A percentile compares a stretch with the other conserved stretches of the same genome.
Conservation (phyloP, 2,797 vertebrate species). For the Triplophysa bombifrons region DNA sequence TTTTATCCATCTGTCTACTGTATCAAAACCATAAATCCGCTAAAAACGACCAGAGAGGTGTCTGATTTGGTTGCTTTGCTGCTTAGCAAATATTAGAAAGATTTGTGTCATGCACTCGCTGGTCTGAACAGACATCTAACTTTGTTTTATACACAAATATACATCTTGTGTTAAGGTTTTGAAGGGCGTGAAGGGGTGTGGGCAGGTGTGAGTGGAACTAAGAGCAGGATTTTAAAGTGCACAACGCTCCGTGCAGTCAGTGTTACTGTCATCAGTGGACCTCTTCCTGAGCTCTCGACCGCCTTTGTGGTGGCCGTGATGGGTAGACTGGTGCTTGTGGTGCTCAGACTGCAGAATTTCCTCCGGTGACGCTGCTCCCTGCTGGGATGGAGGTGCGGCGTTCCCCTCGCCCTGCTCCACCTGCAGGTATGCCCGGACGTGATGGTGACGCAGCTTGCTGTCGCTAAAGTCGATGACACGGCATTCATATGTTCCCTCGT, state of each 20-base stretch:
- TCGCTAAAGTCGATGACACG: constrained; percentile 93
- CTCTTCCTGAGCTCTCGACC: constrained; percentile 89
- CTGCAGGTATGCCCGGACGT: constrained; percentile 88
- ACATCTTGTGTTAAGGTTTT: constrained; percentile 65
- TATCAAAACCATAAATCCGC: constrained; percentile 40
- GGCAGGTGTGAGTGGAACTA: constrained; percentile 46
- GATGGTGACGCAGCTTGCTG: constrained; percentile 84
- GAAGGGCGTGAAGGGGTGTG: constrained; percentile 49
- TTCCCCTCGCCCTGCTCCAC: constrained; percentile 65
- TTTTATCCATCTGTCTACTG: neutral
- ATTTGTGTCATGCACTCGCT: constrained; percentile 75
- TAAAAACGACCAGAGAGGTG: constrained; percentile 52
- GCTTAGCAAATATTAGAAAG: constrained; percentile 72
- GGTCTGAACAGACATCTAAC: constrained; percentile 56
- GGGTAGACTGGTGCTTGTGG: constrained; percentile 48
- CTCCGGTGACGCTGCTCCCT: constrained; percentile 54
- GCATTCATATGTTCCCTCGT: constrained; percentile 94
- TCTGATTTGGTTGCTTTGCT: constrained; percentile 36
- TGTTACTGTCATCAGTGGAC: constrained; percentile 76
- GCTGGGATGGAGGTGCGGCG: constrained; percentile 7
- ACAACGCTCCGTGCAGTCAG: constrained; percentile 82
- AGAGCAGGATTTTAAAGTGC: constrained; percentile 73
- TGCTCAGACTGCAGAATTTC: constrained; percentile 64
- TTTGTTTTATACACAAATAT: constrained; percentile 75
- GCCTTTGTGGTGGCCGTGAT: constrained; percentile 68